Conservation (phyloP, 2,888 invertebrate species). For the Nomada fucata region DNA sequence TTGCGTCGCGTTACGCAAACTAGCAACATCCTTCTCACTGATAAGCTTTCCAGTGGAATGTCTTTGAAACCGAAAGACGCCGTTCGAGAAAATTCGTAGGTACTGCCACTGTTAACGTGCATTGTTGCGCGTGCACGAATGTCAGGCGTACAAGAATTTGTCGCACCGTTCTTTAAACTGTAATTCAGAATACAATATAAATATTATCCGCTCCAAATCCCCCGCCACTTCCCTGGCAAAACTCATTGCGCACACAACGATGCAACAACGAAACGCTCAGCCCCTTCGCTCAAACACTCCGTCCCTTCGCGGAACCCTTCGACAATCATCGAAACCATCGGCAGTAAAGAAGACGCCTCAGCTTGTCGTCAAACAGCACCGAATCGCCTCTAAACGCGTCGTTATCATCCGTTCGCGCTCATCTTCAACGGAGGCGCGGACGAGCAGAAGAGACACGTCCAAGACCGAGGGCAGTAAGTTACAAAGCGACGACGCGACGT, state of each 20-base stretch:
- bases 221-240: too few species aligned
- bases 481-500: conserved; percentile 28
- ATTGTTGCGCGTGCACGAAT: too few species aligned
- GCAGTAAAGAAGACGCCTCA: background rate
- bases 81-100: background rate
- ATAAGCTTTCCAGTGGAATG: conserved; percentile 18
- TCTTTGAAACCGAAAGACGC: background rate
- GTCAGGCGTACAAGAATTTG: too few species aligned
- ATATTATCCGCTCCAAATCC: too few species aligned
- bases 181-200: too few species aligned
- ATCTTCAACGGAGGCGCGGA: background rate
- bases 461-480: conserved; percentile 4
- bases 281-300: background rate
- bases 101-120: too few species aligned
- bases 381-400: background rate
- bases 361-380: conserved; percentile 1
- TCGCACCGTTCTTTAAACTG: too few species aligned
- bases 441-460: background rate
- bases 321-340: background rate
- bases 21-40: conserved; percentile 13
- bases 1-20: conserved; percentile 22
- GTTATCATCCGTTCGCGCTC: conserved; percentile 15
- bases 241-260: too few species aligned
- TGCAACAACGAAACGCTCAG: background rate
- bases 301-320: background rate